Evolutionary conservation across 1,140 invertebrate genomes (phyloP).

Genomic region (Neodiprion fabricii): DNA sequence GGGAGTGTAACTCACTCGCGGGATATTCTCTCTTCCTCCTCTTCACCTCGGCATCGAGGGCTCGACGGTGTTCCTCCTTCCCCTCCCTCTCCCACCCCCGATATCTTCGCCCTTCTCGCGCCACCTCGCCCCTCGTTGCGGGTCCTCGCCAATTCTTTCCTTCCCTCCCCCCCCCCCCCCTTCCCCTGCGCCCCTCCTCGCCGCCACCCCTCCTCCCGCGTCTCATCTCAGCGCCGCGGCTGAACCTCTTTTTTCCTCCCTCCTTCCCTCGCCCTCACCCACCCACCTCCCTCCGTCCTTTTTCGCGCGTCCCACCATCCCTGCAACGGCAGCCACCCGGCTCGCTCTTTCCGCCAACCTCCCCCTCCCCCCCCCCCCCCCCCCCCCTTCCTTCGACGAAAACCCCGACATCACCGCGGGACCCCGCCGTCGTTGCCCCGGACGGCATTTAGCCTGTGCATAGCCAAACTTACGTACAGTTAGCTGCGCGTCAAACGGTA

Average conservation of each 20-base stretch:
- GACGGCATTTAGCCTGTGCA: slow-evolving; percentile 52
- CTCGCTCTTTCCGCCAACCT: slow-evolving; percentile 26
- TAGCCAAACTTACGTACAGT: slow-evolving; percentile 59
- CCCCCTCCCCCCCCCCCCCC: slow-evolving; percentile 23
- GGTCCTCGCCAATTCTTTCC: slow-evolving; percentile 15
- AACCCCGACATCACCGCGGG: neutral
- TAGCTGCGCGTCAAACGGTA: slow-evolving; percentile 48
- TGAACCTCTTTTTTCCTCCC: too few relatives aligned
- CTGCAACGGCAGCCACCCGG: slow-evolving; percentile 13
- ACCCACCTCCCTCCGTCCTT: too few relatives aligned
- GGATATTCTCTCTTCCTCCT: neutral
- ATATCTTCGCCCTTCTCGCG: slow-evolving; percentile 30
- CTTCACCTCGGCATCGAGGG: neutral
- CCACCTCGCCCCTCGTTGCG: neutral
- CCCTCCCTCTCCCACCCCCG: slow-evolving; percentile 18
- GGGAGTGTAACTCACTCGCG: slow-evolving; percentile 22
- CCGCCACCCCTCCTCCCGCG: slow-evolving; percentile 19
- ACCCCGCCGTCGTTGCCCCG: slow-evolving; percentile 26
- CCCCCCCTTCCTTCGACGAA: slow-evolving; percentile 24
- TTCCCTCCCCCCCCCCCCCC: slow-evolving; percentile 25
- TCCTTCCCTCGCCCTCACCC: too few relatives aligned
- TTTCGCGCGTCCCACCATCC: slow-evolving; percentile 22
- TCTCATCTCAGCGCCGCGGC: too few relatives aligned
- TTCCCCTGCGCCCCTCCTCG: too few relatives aligned
- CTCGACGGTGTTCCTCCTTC: neutral